phyloP scores from a whole-genome alignment of 2,797 vertebrate genomes.

The Phrynocephalus vlangalii region DNA sequence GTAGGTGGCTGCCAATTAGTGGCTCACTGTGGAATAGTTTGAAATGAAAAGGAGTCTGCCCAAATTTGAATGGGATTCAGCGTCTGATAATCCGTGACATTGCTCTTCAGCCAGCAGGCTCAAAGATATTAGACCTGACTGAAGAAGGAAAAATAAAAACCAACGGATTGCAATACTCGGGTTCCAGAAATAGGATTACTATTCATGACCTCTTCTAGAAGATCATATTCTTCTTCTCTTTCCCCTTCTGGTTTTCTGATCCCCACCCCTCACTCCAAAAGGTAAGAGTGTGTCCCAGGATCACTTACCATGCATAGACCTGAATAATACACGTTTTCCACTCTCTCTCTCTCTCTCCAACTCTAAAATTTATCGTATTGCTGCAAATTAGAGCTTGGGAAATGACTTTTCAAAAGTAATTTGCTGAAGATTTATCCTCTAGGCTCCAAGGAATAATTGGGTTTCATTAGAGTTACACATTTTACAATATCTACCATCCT shows the following conservation, averaged over 20 bases:
- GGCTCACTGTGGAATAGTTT: slow-evolving; percentile 46
- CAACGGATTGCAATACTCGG: background rate
- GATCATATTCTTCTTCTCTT: background rate
- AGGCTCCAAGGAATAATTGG: no score
- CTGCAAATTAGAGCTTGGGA: background rate
- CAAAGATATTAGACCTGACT: background rate
- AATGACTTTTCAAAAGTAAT: background rate
- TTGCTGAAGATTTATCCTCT: background rate
- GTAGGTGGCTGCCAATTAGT: slow-evolving; percentile 56
- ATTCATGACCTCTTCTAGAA: background rate
- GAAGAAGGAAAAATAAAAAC: background rate
- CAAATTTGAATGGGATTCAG: slow-evolving; percentile 41
- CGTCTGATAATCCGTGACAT: slow-evolving; percentile 20
- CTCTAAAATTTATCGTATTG: background rate
- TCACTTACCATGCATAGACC: background rate
- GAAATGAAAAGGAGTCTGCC: slow-evolving; percentile 37
- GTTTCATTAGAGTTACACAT: no score
- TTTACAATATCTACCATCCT: no score
- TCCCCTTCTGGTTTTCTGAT: no score
- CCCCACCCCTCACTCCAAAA: no score
- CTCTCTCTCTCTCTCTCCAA: no score
- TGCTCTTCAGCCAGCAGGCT: background rate
- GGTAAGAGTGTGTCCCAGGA: no score
- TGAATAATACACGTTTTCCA: no score
- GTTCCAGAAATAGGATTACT: background rate